Conservation (phyloP, 2,888 invertebrate genomes). For the Drosophila merina region DNA sequence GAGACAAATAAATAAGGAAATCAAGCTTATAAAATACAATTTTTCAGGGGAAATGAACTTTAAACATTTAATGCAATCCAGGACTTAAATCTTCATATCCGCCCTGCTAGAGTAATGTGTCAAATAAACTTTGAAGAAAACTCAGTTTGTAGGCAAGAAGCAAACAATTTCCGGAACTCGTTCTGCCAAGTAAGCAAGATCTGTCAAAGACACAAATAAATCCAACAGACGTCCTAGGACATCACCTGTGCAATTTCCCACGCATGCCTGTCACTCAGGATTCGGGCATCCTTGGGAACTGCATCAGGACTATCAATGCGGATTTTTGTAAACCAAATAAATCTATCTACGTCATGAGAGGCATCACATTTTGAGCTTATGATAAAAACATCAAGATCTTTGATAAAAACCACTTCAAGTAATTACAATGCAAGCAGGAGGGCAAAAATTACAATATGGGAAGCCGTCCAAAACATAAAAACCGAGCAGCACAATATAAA, state of each 20-base stretch:
- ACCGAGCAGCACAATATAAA: conserved; percentile 51
- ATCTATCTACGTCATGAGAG: background rate
- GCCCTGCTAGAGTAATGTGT: conserved; percentile 13
- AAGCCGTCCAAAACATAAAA: conserved; percentile 36
- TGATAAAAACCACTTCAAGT: conserved; percentile 65
- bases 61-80: background rate
- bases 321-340: background rate
- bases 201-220: conserved; percentile 29
- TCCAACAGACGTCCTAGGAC: conserved; percentile 14
- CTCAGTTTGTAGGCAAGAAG: conserved; percentile 8
- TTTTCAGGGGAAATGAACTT: conserved; percentile 2
- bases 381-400: background rate
- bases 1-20: background rate
- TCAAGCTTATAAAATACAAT: background rate
- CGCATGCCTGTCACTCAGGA: conserved; percentile 11
- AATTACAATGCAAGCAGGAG: conserved; percentile 52
- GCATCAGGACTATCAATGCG: conserved; percentile 12
- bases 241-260: conserved; percentile 30
- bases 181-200: conserved; percentile 18
- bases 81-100: conserved; percentile 5
- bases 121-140: conserved; percentile 21
- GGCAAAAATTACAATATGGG: conserved; percentile 40
- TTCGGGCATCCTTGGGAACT: background rate
- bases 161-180: conserved; percentile 34
- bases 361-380: background rate